phyloP scores from a whole-genome alignment of 2,888 invertebrate genomes.

The Hesperia comma region DNA sequence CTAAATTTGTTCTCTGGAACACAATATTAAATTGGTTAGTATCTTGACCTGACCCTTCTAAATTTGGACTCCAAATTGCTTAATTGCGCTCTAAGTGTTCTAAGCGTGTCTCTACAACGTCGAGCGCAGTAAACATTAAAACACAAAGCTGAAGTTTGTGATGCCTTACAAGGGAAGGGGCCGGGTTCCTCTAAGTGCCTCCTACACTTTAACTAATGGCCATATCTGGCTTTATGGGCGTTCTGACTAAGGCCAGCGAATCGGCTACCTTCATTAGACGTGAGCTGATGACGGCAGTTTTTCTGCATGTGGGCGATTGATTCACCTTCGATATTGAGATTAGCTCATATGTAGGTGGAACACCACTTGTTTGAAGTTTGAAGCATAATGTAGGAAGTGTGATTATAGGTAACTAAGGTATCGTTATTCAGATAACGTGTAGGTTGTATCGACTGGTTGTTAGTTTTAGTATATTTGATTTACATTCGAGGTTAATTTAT shows the following conservation, averaged over 20 bases:
- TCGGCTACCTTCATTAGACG: slow-evolving; percentile 76
- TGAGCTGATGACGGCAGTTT: slow-evolving; percentile 66
- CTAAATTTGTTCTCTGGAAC: background rate
- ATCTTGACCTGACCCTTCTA: slow-evolving; percentile 26
- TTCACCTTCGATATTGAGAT: slow-evolving; percentile 79
- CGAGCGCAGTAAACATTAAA: slow-evolving; percentile 21
- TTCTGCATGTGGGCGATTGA: slow-evolving; percentile 74
- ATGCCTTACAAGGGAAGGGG: slow-evolving; percentile 67
- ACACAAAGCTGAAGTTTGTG: slow-evolving; percentile 35
- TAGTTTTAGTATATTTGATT: slow-evolving; percentile 16
- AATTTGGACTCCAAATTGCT: slow-evolving; percentile 34
- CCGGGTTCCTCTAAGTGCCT: slow-evolving; percentile 65
- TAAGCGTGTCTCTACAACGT: slow-evolving; percentile 31
- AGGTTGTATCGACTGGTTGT: slow-evolving; percentile 26
- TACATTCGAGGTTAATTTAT: slow-evolving; percentile 2
- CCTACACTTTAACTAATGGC: slow-evolving; percentile 77
- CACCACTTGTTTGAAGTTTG: slow-evolving; percentile 58
- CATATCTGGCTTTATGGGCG: slow-evolving; percentile 78
- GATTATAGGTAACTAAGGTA: slow-evolving; percentile 53
- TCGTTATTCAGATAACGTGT: slow-evolving; percentile 39
- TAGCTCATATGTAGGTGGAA: slow-evolving; percentile 69
- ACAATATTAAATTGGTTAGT: slow-evolving; percentile 26
- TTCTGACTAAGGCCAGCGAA: slow-evolving; percentile 73
- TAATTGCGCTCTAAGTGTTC: slow-evolving; percentile 37
- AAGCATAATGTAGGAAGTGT: slow-evolving; percentile 53